A percentile compares a stretch with the other conserved stretches of the same genome.
Conservation (phyloP, 1,140 invertebrate genomes). For the Eumaeus atala region DNA sequence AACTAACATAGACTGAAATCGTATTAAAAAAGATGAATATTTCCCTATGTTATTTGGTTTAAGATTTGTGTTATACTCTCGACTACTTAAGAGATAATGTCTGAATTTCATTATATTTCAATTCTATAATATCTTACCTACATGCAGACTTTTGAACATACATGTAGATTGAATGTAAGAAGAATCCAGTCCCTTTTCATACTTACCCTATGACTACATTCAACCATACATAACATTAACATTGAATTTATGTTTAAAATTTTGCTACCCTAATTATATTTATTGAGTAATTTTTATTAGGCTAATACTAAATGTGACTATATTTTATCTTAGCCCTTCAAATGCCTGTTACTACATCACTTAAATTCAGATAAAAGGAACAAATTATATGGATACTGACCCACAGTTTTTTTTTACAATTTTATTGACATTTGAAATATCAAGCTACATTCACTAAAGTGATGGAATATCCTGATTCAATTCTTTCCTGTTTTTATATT, state of each 20-base stretch:
- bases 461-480: too few relatives aligned
- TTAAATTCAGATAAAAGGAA: conserved; percentile 4
- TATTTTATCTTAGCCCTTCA: conserved; percentile 1
- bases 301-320: conserved; percentile 5
- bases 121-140: not conserved
- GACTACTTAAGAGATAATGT: conserved; percentile 2
- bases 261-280: conserved; percentile 7
- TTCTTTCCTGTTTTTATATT: too few relatives aligned
- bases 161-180: conserved; percentile 1
- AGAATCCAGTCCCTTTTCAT: conserved; percentile 1
- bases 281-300: not conserved
- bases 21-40: not conserved
- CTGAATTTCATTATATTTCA: not conserved
- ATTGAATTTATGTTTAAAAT: conserved; percentile 5
- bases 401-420: too few relatives aligned
- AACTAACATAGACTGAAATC: too few relatives aligned
- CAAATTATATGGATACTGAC: conserved; percentile 4
- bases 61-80: not conserved
- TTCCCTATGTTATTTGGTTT: conserved; percentile 1
- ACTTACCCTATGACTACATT: conserved; percentile 4
- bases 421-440: too few relatives aligned
- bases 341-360: not conserved
- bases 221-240: not conserved
- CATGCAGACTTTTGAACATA: not conserved
- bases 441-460: too few relatives aligned